Evolutionary conservation across 2,888 invertebrate species (phyloP).

Genomic region (Amphipyra tragopoginis): DNA sequence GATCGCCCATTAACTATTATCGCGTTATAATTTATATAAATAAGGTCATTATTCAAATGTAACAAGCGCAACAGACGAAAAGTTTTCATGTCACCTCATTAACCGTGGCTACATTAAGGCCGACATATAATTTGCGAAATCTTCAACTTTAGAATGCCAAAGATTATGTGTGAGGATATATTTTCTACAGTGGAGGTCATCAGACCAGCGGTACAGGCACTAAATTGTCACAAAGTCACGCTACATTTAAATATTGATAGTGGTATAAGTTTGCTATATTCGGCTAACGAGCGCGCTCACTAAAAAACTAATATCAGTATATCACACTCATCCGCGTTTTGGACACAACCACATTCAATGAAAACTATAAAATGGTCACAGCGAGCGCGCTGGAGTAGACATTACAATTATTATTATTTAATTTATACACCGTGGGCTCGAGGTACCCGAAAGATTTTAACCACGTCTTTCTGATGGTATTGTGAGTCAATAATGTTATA

Average conservation of each 20-base stretch:
- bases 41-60: slow-evolving; percentile 58
- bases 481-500: too few species aligned
- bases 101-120: slow-evolving; percentile 59
- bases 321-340: slow-evolving; percentile 85
- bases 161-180: slow-evolving; percentile 48
- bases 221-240: slow-evolving; percentile 77
- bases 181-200: slow-evolving; percentile 41
- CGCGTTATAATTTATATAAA: slow-evolving; percentile 50
- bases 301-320: slow-evolving; percentile 86
- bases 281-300: slow-evolving; percentile 80
- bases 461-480: too few species aligned
- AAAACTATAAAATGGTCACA: slow-evolving; percentile 75
- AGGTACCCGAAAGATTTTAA: too few species aligned
- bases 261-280: slow-evolving; percentile 74
- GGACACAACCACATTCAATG: slow-evolving; percentile 77
- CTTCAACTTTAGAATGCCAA: slow-evolving; percentile 49
- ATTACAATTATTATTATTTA: slow-evolving; percentile 7
- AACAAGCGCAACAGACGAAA: slow-evolving; percentile 43
- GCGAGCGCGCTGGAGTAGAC: slow-evolving; percentile 71
- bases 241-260: slow-evolving; percentile 84
- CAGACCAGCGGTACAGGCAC: slow-evolving; percentile 61
- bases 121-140: slow-evolving; percentile 66
- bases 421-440: too few species aligned
- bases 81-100: slow-evolving; percentile 50
- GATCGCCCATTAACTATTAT: slow-evolving; percentile 24